Conservation (phyloP, 2,797 vertebrate species). For the Nyctibius grandis region DNA sequence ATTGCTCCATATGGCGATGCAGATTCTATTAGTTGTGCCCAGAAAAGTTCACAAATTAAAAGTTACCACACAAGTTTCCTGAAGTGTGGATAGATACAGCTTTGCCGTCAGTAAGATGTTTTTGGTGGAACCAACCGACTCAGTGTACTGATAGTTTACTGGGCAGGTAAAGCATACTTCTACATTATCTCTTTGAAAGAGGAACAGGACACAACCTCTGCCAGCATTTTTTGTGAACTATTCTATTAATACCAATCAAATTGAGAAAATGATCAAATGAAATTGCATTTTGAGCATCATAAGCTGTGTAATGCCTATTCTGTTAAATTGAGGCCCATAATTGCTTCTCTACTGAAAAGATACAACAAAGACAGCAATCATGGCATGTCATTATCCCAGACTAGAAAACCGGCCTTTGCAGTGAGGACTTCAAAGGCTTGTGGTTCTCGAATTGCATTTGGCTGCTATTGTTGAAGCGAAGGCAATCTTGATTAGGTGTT, state of each 20-base stretch:
- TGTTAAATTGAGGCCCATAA: constrained; percentile 96
- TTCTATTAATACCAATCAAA: constrained; percentile 98
- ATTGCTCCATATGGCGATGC: neutral
- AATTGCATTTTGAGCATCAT: constrained; percentile 97
- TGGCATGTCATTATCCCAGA: constrained; percentile 93
- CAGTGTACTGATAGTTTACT: constrained; percentile 39
- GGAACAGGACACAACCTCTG: constrained; percentile 85
- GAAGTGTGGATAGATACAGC: neutral
- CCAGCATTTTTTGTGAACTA: constrained; percentile 83
- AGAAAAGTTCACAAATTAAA: neutral
- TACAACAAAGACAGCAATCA: constrained; percentile 99
- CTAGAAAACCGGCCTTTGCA: constrained; percentile 94
- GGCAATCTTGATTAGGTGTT: constrained; percentile 99
- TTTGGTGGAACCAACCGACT: constrained; percentile 53
- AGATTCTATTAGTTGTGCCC: neutral
- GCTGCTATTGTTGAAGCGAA: constrained; percentile 95
- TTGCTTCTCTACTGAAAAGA: constrained; percentile 94
- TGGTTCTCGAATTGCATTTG: constrained; percentile 99
- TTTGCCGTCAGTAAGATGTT: constrained; percentile 3
- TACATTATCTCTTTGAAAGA: constrained; percentile 84
- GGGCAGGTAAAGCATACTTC: constrained; percentile 77
- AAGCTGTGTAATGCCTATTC: constrained; percentile 99
- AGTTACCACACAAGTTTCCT: neutral
- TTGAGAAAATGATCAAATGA: constrained; percentile 95
- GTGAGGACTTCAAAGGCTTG: constrained; percentile 97